Evolutionary conservation across 2,113 vertebrate species (phyloP), one percentile per base, ranked within the genome.

Genomic region (Anguilla rostrata): DNA sequence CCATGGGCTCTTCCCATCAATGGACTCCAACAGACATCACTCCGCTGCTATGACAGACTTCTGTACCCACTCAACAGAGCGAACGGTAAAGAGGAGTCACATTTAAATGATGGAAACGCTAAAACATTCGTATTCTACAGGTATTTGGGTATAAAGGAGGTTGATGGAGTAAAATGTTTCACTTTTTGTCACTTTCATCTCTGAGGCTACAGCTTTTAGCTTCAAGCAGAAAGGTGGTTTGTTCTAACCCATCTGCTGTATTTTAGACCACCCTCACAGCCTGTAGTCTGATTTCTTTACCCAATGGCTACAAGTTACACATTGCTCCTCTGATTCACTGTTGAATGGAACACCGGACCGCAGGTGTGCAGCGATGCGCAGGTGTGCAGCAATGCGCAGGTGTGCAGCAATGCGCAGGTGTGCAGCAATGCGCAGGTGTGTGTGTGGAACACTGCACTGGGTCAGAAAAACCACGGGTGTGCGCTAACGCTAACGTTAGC

Each of bases 81-180:
- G 3, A 63, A 26, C 60, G 26, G 22, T 26, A 22, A 63, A 6
- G 3, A 63, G 60, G 5, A 63, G 56, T 12, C 26, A 34, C 9
- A 34, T 75, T 75, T 63, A 6, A 29, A 75, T 8, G 0, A 11
- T 34, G 9, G 7, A 75, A 7, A 82, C 80, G n/a, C n/a, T n/a
- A n/a, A n/a, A n/a, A n/a, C n/a, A 82, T 49, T 49, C 26, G n/a
- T 82, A 49, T 53, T 82, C 46, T 49, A 82, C 41, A 82, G 81
- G 41, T 82, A n/a, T 82, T 3, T 81, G 34, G 49, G 49, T 12
- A 53, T 53, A 53, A 46, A 82, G 81, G 81, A 82, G 81, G 81
- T 82, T n/a, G 81, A 82, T 49, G 41, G 81, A 82, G 81, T 12
- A 82, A 82, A 82, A 43, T 43, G 2, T n/a, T 26, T 3, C 1